Evolutionary conservation across 1,140 invertebrate genomes (phyloP).

Genomic region (Orchestia grillus): DNA sequence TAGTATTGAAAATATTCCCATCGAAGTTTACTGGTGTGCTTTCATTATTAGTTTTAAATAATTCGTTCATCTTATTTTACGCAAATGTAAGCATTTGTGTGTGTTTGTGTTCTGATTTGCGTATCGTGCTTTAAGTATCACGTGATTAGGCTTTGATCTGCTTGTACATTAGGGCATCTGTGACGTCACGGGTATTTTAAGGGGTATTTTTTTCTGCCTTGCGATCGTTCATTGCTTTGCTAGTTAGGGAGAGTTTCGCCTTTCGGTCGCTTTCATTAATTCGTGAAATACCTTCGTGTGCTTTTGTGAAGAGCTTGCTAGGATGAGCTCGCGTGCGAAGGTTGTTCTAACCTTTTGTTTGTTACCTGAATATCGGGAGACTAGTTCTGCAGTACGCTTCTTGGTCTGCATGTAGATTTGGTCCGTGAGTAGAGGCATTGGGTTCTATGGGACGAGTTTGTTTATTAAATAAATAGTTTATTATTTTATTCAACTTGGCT

Average conservation of each 20-base stretch:
- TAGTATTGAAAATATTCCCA: not conserved
- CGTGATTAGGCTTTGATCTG: not conserved
- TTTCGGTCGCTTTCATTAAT: not conserved
- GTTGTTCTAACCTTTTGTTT: not conserved
- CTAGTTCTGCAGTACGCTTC: not conserved
- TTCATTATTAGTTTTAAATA: not conserved
- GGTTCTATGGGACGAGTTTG: not conserved
- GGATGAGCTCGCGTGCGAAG: not conserved
- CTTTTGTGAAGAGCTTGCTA: not conserved
- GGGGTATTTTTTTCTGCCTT: not conserved
- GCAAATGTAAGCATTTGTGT: not conserved
- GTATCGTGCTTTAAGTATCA: not conserved
- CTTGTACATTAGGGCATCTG: not conserved
- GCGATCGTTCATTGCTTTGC: not conserved
- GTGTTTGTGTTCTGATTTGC: not conserved
- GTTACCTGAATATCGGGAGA: not conserved
- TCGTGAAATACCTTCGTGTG: not conserved
- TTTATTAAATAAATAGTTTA: slow-evolving; percentile 57
- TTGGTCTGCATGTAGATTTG: not conserved
- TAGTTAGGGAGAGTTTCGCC: not conserved
- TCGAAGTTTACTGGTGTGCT: not conserved
- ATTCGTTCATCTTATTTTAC: not conserved
- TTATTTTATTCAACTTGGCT: slow-evolving; percentile 8
- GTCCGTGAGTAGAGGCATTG: slow-evolving; percentile 30
- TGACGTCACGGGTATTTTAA: not conserved